Evolutionary conservation across 2,797 vertebrate genomes (phyloP), one percentile per base, ranked within the genome.

Genomic region (Anabas testudineus): DNA sequence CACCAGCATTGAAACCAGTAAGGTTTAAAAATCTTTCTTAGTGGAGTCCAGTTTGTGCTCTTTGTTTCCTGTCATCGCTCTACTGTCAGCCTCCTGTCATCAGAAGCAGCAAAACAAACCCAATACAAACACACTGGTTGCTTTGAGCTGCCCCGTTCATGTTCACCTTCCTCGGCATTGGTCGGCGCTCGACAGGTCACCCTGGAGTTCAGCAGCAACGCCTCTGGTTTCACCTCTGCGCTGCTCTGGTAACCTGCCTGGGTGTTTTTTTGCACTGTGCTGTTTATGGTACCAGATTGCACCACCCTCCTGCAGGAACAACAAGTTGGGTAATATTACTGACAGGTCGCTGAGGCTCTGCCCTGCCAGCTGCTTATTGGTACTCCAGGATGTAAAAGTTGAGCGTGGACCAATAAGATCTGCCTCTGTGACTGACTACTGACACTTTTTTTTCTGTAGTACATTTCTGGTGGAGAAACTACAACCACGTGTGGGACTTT

Each of bases 261-360:
- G 28, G 28, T 30, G 28, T 30, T 30, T 30, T 30, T 67, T 64
- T 46, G 39, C 48, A 49, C 22, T 34, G 48, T 1, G 12, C 41
- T 19, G 28, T 41, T 54, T 21, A 19, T 51, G 32, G 71, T 34
- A 39, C 41, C 59, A 62, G 45, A 57, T 71, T 69, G 58, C 72
- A 47, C 62, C 81, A 64, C 43, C 56, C n/a, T 41, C n/a, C 64
- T 39, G n/a, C 52, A 67, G 22, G 56, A 67, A 59, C 66, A 74
- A 76, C 58, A 74, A 8, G 39, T 68, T 87, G 65, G 45, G 62
- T 47, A 76, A 72, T 24, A 46, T 58, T 22, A 76, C 24, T 80
- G 71, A 67, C 78, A 71, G 58, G 26, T 13, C 6, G 0, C 53
- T 16, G 0, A 41, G 45, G 14, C 45, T 67, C 67, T 57, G 18